Percentiles rank a stretch among this genome's conserved stretches.
Conservation (phyloP, 1,140 invertebrate genomes). For the Euwallacea similis region DNA sequence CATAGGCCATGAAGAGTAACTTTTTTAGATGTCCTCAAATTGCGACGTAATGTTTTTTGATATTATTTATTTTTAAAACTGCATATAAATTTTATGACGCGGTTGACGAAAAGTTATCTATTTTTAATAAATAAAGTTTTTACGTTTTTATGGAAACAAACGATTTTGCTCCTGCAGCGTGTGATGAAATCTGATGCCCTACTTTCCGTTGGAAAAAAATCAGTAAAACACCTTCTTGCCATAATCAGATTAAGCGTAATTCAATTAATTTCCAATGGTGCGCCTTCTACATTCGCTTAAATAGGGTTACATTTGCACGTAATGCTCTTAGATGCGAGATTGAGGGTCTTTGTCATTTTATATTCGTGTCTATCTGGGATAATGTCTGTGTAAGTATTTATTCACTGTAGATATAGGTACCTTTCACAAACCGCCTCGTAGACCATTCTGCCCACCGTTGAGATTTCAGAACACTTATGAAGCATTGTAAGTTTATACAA, state of each 20-base stretch:
- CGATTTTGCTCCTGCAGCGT: not conserved
- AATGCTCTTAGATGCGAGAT: conserved; percentile 21
- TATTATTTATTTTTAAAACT: not conserved
- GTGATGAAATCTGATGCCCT: not conserved
- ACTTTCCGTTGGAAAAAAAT: not conserved
- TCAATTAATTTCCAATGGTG: conserved; percentile 17
- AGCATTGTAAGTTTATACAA: not conserved
- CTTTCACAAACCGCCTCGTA: not conserved
- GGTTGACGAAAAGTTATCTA: not conserved
- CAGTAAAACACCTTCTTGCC: conserved; percentile 10
- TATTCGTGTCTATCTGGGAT: conserved; percentile 15
- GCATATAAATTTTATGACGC: not conserved
- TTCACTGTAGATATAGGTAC: not conserved
- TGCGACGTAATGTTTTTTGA: not conserved
- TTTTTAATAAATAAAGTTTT: not conserved
- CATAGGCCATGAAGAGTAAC: conserved; percentile 26
- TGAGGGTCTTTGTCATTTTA: conserved; percentile 19
- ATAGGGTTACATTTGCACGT: conserved; percentile 21
- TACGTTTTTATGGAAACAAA: conserved; percentile 3
- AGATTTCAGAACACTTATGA: not conserved
- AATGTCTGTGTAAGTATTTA: conserved; percentile 9
- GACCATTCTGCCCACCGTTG: not conserved
- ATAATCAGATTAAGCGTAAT: conserved; percentile 21
- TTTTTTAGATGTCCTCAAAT: not conserved
- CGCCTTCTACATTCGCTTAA: not conserved